Base-by-base conservation (phyloP, 2,888 invertebrate genomes). In the Stegophylla sp. region DNA sequence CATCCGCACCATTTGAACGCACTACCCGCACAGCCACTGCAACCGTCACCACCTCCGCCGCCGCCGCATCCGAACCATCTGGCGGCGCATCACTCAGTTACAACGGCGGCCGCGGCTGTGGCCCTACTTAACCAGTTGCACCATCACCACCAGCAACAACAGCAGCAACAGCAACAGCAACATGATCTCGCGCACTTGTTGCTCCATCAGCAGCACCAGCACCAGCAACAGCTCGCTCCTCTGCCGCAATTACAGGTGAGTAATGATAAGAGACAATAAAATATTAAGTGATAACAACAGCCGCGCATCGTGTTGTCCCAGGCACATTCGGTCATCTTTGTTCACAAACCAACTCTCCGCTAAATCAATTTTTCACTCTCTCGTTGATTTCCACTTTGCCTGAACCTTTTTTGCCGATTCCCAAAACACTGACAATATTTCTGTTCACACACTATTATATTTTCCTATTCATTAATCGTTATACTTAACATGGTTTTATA, bases 121-220 rank as follows among this genome's bases (percentile, higher is more conserved):
- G 79, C 79, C 5, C 23, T 79, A n/a, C 67, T 79, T 34, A 79
- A 79, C 41, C 79, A 79, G 69, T 17, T 79, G 76, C 76, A 77
- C 56, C 66, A 64, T 0, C 66, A 75, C 41, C 59, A 61, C 0
- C 61, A 73, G 26, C 51, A 51, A 4, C 72, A 73, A 9, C 73
- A 74, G 12, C 77, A 79, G 10, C 77, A 79, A 0, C 67, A 66
- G 13, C 75, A 64, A 10, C 74, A 75, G 23, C 75, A 76, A 10
- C 75, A 75, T 26, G 66, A 67, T 26, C 79, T 59, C 43, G 66
- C 56, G 9, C 79, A 61, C 15, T 23, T 59, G 59, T 67, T 66
- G 59, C 79, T 59, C n/a, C 79, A 69, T 17, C 79, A 61, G 23
- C 79, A 61, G 26, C 64, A 76, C 12, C 64, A 76, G n/a, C 64